A percentile compares a stretch with the other conserved stretches of the same genome.
Conservation (phyloP, 1,140 invertebrate genomes). For the Drosophila littoralis region DNA sequence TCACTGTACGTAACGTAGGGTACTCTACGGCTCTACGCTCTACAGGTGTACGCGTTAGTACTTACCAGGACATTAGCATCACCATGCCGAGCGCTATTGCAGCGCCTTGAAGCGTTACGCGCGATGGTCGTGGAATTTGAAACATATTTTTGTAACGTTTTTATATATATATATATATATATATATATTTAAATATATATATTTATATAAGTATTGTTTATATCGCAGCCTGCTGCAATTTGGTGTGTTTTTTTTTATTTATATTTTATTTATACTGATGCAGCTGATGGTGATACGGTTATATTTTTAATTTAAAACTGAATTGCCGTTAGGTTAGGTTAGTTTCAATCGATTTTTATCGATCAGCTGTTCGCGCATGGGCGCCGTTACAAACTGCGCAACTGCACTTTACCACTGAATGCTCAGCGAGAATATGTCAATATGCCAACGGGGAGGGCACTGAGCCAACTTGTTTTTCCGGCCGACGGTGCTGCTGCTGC, state of each 20-base stretch:
- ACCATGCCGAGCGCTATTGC: slow-evolving; percentile 43
- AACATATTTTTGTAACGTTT: slow-evolving; percentile 50
- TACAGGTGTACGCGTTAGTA: slow-evolving; percentile 5
- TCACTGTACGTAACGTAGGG: no score
- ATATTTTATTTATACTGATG: neutral
- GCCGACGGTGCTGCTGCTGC: slow-evolving; percentile 41
- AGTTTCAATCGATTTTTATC: slow-evolving; percentile 16
- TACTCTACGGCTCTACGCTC: no score
- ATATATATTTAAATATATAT: no score
- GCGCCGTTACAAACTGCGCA: slow-evolving; percentile 32
- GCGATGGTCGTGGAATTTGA: slow-evolving; percentile 58
- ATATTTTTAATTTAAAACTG: slow-evolving; percentile 16
- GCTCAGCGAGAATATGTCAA: slow-evolving; percentile 32
- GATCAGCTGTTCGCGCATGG: slow-evolving; percentile 42
- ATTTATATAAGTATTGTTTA: neutral
- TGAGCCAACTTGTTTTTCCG: slow-evolving; percentile 51
- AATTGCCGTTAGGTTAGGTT: slow-evolving; percentile 12
- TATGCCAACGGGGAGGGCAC: slow-evolving; percentile 36
- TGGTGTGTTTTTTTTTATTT: slow-evolving; percentile 19
- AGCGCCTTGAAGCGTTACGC: slow-evolving; percentile 46
- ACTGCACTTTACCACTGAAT: slow-evolving; percentile 45
- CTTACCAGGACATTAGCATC: slow-evolving; percentile 67
- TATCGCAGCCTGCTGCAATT: slow-evolving; percentile 13
- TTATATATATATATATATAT: neutral
- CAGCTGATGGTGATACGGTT: slow-evolving; percentile 13